Conservation (phyloP, 2,888 invertebrate genomes). For the Pseudococcus viburni region DNA sequence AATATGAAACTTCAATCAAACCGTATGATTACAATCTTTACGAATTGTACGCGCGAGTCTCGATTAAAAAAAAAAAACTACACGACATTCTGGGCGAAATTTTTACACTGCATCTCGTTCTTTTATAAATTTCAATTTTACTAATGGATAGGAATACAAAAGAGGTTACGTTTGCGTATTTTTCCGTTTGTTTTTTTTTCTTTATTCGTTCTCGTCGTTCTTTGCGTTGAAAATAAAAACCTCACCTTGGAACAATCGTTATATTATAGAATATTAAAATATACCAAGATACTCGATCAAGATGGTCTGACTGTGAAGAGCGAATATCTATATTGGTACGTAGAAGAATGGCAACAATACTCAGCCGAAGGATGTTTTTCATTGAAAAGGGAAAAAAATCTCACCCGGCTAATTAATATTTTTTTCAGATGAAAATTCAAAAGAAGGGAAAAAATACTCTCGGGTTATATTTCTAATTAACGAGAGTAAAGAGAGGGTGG, state of each 20-base stretch:
- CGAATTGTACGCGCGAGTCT: not conserved
- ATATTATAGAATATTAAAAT: slow-evolving; percentile 43
- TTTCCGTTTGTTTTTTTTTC: slow-evolving; percentile 21
- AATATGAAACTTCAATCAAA: slow-evolving; percentile 58
- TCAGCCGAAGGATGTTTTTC: slow-evolving; percentile 14
- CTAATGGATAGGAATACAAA: slow-evolving; percentile 64
- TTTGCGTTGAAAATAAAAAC: not conserved
- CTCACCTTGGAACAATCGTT: slow-evolving; percentile 40
- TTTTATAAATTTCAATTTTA: slow-evolving; percentile 63
- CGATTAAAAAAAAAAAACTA: slow-evolving; percentile 45
- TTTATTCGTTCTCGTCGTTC: not conserved
- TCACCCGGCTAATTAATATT: slow-evolving; percentile 12
- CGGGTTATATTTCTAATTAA: not conserved
- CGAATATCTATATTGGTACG: not conserved
- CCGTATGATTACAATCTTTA: slow-evolving; percentile 47
- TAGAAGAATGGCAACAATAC: not conserved
- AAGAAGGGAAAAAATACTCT: not conserved
- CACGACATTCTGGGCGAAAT: slow-evolving; percentile 44
- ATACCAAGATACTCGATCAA: slow-evolving; percentile 45
- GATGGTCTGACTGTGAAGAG: not conserved
- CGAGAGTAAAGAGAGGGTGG: not conserved
- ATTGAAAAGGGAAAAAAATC: not conserved
- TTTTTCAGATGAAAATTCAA: not conserved
- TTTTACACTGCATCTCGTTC: slow-evolving; percentile 20
- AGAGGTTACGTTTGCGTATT: slow-evolving; percentile 58